A percentile compares a stretch with the other conserved stretches of the same genome.
phyloP scores from a whole-genome alignment of 2,888 invertebrate genomes.

The Diploptera punctata region DNA sequence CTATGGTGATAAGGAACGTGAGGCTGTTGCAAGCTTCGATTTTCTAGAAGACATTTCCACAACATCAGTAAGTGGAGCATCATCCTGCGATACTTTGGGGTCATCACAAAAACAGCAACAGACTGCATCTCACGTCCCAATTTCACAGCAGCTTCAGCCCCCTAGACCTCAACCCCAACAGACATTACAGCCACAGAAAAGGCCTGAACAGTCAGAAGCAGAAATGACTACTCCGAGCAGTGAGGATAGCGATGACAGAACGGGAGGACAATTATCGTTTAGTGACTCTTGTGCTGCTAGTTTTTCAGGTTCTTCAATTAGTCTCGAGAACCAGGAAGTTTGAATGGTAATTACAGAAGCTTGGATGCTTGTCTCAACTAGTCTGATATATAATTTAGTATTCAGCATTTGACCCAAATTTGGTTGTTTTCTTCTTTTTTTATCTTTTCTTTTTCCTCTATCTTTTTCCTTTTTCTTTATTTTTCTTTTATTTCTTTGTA shows the following conservation, averaged over 20 bases:
- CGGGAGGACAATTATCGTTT: slow-evolving; percentile 44
- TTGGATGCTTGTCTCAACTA: background rate
- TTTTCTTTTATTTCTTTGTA: too few species aligned
- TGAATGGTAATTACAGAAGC: background rate
- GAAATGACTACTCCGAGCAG: slow-evolving; percentile 37
- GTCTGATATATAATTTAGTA: background rate
- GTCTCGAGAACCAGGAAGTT: slow-evolving; percentile 34
- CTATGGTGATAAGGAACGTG: slow-evolving; percentile 77
- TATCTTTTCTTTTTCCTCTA: too few species aligned
- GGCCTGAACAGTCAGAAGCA: background rate
- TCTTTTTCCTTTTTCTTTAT: too few species aligned
- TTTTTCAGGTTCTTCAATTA: slow-evolving; percentile 42
- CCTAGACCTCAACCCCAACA: background rate
- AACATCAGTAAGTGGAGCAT: slow-evolving; percentile 49
- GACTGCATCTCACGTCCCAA: background rate
- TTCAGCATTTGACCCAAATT: too few species aligned
- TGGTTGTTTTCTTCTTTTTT: too few species aligned
- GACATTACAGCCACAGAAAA: background rate
- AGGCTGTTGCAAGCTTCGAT: slow-evolving; percentile 80
- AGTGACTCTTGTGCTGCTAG: slow-evolving; percentile 48
- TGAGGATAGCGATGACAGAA: slow-evolving; percentile 45
- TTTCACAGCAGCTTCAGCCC: background rate
- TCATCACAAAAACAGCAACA: slow-evolving; percentile 8
- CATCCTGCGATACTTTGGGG: slow-evolving; percentile 39
- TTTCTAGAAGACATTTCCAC: slow-evolving; percentile 73